Percentiles rank a stretch among this genome's conserved stretches.
Evolutionary conservation across 2,797 vertebrate species (phyloP).

Genomic region (Enteromius fasciolatus): DNA sequence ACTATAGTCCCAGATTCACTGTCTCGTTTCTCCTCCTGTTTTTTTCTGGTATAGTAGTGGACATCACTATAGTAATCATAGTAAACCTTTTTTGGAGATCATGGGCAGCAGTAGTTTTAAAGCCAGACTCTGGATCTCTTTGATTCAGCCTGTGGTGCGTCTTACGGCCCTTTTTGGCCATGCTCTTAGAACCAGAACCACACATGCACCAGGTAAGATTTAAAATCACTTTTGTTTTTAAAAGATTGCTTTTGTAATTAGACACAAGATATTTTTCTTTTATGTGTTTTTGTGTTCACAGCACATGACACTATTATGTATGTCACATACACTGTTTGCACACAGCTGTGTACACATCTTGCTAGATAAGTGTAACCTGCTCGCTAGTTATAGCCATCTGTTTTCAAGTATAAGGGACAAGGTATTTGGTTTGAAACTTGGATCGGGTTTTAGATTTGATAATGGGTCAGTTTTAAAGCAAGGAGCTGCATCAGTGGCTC

Average conservation of each 20-base stretch:
- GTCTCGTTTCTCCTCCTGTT: conserved; percentile 24
- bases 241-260: neutral
- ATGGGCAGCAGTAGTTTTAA: conserved; percentile 38
- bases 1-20: conserved; percentile 15
- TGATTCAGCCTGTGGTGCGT: conserved; percentile 37
- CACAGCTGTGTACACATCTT: conserved; percentile 45
- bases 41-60: neutral
- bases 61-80: neutral
- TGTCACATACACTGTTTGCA: neutral
- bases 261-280: neutral
- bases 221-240: neutral
- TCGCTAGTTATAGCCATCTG: neutral
- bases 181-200: conserved; percentile 23
- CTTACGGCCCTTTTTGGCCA: conserved; percentile 43
- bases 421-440: conserved; percentile 5
- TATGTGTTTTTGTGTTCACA: neutral
- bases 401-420: conserved; percentile 11
- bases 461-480: neutral
- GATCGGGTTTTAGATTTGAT: neutral
- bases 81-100: neutral
- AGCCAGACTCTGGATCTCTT: conserved; percentile 38
- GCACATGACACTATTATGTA: conserved; percentile 11
- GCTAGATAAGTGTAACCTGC: conserved; percentile 22
- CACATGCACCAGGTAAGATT: conserved; percentile 46
- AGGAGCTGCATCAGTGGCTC: neutral